Conservation (phyloP, 2,113 vertebrate genomes). For the Dicaeum eximium region DNA sequence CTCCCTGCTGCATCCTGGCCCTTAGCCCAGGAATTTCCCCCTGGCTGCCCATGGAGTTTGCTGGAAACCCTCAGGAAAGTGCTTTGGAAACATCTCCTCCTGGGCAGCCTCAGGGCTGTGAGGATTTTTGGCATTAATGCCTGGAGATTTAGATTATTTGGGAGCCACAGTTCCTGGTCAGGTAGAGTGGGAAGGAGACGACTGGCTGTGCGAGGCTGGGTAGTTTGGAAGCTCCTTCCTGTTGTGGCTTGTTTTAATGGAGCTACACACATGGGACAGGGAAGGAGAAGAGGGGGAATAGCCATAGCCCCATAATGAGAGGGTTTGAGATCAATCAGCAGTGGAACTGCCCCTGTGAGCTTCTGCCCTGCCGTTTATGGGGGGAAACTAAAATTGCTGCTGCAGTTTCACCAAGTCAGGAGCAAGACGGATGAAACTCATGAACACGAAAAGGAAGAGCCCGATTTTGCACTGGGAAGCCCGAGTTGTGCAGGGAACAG, state of each 20-base stretch:
- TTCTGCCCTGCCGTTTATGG: fast-evolving
- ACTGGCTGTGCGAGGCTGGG: fast-evolving
- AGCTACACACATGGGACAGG: background rate
- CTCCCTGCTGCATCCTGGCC: background rate
- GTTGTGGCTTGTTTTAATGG: background rate
- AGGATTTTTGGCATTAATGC: background rate
- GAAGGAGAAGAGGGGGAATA: background rate
- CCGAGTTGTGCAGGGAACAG: background rate
- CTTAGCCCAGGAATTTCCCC: constrained; percentile 13
- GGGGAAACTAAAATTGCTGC: background rate
- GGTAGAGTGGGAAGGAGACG: fast-evolving
- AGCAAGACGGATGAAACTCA: fast-evolving
- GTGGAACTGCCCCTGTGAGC: background rate
- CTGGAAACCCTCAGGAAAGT: background rate
- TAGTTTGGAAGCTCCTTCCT: background rate
- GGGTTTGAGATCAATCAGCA: background rate
- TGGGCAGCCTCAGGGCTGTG: background rate
- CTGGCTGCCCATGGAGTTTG: background rate
- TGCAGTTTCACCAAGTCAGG: background rate
- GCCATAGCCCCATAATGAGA: fast-evolving
- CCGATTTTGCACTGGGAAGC: fast-evolving
- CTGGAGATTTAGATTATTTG: background rate
- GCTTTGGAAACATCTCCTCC: background rate
- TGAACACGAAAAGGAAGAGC: background rate
- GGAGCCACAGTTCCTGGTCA: background rate